Evolutionary conservation across 2,797 vertebrate genomes (phyloP).

Genomic region (Eidolon dupreanum): DNA sequence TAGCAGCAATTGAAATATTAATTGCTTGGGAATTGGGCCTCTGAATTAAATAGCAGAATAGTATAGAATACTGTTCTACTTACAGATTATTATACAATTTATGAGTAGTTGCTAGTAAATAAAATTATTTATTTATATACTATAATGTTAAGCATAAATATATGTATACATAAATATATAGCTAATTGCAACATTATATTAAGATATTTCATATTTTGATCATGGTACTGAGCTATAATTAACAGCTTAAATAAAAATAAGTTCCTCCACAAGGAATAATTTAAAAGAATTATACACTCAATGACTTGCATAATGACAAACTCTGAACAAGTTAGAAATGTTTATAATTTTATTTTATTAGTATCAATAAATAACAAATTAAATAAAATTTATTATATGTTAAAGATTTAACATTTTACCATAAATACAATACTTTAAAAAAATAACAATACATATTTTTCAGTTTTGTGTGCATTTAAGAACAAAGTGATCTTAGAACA

Average conservation of each 20-base stretch:
- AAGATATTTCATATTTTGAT: conserved; percentile 35
- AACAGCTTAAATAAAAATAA: conserved; percentile 52
- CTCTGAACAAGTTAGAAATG: background rate
- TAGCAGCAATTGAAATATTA: background rate
- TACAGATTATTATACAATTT: conserved; percentile 1
- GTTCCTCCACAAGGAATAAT: conserved; percentile 24
- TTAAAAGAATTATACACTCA: conserved; percentile 26
- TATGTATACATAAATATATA: background rate
- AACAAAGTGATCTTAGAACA: conserved; percentile 33
- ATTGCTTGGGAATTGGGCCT: background rate
- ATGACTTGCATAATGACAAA: conserved; percentile 50
- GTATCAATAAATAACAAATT: background rate
- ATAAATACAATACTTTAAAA: conserved; percentile 66
- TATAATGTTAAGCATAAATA: conserved; percentile 21
- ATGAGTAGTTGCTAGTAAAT: conserved; percentile 19
- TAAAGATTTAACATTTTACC: conserved; percentile 7
- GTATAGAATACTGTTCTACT: background rate
- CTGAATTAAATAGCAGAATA: background rate
- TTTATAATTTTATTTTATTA: background rate
- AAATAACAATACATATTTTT: conserved; percentile 41
- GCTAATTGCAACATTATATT: background rate
- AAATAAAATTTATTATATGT: conserved; percentile 51
- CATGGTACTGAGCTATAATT: background rate
- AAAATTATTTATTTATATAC: background rate
- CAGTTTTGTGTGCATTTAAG: background rate